These are phyloP conservation scores for Intellagama lesueurii DNA, from an alignment of 2,797 vertebrate genomes.

Conservation along the genomic window DNA sequence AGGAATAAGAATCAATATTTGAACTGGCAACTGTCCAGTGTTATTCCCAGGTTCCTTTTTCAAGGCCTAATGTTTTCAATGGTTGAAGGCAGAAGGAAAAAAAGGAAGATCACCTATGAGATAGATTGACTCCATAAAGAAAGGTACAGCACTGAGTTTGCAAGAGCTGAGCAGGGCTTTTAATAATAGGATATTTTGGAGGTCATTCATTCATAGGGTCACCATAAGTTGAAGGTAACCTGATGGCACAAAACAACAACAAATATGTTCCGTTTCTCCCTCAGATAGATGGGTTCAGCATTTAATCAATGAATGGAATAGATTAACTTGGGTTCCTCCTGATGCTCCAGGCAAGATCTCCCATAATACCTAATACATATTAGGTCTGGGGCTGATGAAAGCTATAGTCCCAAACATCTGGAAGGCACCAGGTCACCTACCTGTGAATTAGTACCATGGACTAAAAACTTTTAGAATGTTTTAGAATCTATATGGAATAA, in stretches of 20 bases:
- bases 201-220: no score
- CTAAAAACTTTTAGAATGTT: background rate
- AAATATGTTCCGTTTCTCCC: background rate
- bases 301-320: background rate
- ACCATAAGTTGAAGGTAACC: no score
- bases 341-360: background rate
- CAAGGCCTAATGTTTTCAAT: background rate
- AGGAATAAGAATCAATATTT: background rate
- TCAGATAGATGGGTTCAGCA: background rate
- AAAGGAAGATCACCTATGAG: no score
- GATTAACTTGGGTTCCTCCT: background rate
- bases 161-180: no score
- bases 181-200: no score
- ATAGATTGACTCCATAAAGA: no score
- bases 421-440: background rate
- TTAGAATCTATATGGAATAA: background rate
- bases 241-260: no score
- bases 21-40: background rate
- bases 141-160: no score
- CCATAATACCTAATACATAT: background rate
- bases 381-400: background rate
- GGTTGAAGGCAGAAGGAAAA: background rate
- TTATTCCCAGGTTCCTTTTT: background rate
- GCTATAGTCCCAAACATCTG: background rate
- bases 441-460: background rate